A percentile compares a stretch with the other conserved stretches of the same genome.
Conservation (phyloP, 2,113 vertebrate genomes). For the Tychaedon coryphoeus region DNA sequence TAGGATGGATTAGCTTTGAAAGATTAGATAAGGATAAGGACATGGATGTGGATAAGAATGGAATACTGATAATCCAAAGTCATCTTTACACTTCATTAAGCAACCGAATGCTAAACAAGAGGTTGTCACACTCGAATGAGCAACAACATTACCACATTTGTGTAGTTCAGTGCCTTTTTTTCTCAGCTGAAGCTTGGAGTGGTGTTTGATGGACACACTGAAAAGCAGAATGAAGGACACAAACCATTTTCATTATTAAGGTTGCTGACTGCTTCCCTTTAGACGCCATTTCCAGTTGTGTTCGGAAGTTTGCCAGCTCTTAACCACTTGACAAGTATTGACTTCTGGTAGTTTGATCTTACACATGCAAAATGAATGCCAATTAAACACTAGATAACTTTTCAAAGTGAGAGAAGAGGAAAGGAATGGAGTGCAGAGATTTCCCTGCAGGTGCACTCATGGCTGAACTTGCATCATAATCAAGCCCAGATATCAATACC, state of each 20-base stretch:
- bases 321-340: neutral
- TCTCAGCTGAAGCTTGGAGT: neutral
- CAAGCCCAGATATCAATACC: neutral
- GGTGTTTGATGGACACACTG: neutral
- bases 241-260: neutral
- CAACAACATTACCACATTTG: neutral
- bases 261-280: neutral
- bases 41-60: neutral
- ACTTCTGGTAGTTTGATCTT: neutral
- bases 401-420: neutral
- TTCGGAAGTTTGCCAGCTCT: neutral
- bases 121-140: neutral
- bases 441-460: neutral
- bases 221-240: neutral
- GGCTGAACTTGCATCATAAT: neutral
- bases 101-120: neutral
- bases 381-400: neutral
- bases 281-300: neutral
- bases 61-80: neutral
- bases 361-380: neutral
- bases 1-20: neutral
- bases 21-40: slow-evolving; percentile 15
- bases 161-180: neutral
- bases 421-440: neutral
- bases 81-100: neutral